Base-by-base conservation (phyloP, 2,797 vertebrate genomes). In the Girardinus metallicus region DNA sequence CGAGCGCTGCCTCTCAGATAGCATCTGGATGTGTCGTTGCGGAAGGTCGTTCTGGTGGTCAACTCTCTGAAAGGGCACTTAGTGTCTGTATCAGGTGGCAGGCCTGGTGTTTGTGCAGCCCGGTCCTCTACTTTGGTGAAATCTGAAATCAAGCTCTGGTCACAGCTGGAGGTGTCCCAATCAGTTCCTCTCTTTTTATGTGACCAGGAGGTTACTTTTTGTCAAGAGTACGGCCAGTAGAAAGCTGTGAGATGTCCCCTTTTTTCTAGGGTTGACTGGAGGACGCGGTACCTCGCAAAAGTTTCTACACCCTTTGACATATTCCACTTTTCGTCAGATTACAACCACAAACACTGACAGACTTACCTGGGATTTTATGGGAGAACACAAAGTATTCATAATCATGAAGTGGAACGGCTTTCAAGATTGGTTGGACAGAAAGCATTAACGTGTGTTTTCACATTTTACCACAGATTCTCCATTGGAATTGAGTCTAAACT, bases 21-120 rank as follows among this genome's bases (percentile, higher is more conserved):
- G 92, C 92, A 92, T 87, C 88, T 89, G 55, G 3, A 81, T 78
- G 83, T 85, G 85, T 92, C 83, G 79, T 87, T 89, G 87, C 87
- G 80, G 92, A 93, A 94, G 93, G 93, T 94, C 93, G 87, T 85
- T 75, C 80, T 84, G 85, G 92, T 86, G 91, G 89, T 92, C 87
- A 90, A 90, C 86, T 81, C 85, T 85, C 86, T 77, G 89, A 93
- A 83, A 93, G 93, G 90, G 85, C 94, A 92, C 91, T 91, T 85
- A 79, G 89, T 84, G 0, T 78, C 87, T 62, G 93, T 91, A 87
- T 95, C 91, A 16, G 86, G 86, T 95, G 79, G 87, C 92, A 60
- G 76, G 31, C 46, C 75, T 64, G 71, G 85, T 84, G 83, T 85
- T 86, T 43, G 80, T 83, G 23, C 88, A 11, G 70, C 73, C 64